Evolutionary conservation across 2,113 vertebrate species (phyloP), one percentile per base, ranked within the genome.

Genomic region (Benitochromis conjunctus): DNA sequence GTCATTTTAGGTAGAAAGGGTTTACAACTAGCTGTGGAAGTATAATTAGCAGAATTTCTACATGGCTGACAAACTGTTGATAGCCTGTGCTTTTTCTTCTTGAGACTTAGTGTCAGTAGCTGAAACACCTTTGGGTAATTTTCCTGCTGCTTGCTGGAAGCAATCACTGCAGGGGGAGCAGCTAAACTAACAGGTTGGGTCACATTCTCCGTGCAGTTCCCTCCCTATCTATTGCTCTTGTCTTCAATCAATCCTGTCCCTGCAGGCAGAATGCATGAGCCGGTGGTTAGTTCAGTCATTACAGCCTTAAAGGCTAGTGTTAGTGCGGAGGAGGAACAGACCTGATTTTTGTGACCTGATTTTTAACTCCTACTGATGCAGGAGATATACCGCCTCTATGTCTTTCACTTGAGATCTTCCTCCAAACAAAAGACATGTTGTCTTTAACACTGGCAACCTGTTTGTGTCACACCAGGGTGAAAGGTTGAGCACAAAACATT

Each of bases 171-270:
- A 85, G 83, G 74, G 82, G 91, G 88, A 88, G 83, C 85, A 93
- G 92, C 92, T 80, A 86, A 88, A 79, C 89, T 71, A 93, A 96
- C 96, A 92, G 95, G 96, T 95, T 90, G 46, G 86, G 93, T 92
- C 64, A 43, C 96, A 96, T 96, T 96, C 95, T 83, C 86, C n/a
- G 12, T 21, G 81, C 80, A 43, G 86, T 82, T 93, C 84, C 82
- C 87, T 92, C 89, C 91, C 94, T 85, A 69, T 82, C 53, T 77
- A 69, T 79, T 29, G 71, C 91, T 87, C 82, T 89, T 76, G 84
- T 94, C 94, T 93, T 92, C 83, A 94, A 93, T 94, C 94, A 94
- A 69, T 48, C 58, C 21, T 90, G 91, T 86, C 88, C 87, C 94
- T 92, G 82, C 71, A 90, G 94, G 93, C 93, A 86, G 38, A 91